Conservation (phyloP, 2,113 vertebrate genomes). For the Scomber colias region DNA sequence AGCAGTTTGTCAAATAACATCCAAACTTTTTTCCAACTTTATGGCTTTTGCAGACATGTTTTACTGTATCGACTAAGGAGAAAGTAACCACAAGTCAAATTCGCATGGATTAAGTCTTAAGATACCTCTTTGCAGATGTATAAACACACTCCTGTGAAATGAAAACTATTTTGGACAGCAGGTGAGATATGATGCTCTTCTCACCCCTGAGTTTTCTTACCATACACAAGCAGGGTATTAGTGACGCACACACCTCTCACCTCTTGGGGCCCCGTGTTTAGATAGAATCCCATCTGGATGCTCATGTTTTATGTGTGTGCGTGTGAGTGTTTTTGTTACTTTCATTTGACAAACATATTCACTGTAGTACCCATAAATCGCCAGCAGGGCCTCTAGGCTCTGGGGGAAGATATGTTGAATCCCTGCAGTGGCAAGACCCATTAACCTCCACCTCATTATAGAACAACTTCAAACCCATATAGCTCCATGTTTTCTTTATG, state of each 20-base stretch:
- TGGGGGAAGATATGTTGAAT: neutral
- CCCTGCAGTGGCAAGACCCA: neutral
- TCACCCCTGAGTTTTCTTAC: neutral
- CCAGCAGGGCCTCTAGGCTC: neutral
- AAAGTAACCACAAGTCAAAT: too few relatives aligned
- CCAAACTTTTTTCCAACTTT: too few relatives aligned
- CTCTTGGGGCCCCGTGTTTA: neutral
- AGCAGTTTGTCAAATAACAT: neutral
- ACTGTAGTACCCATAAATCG: neutral
- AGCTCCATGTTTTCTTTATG: neutral
- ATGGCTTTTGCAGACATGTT: neutral
- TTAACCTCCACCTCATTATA: neutral
- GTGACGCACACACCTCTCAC: neutral
- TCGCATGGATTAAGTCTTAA: too few relatives aligned
- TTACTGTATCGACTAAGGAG: neutral
- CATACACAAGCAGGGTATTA: neutral
- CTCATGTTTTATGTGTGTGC: neutral
- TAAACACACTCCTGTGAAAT: too few relatives aligned
- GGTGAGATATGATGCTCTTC: too few relatives aligned
- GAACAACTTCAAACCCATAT: neutral
- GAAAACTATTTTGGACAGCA: too few relatives aligned
- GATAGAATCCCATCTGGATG: constrained; percentile 13
- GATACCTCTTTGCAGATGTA: too few relatives aligned
- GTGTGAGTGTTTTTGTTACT: neutral
- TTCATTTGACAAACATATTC: neutral